These are phyloP conservation scores for Habrosyne pyritoides DNA, from an alignment of 2,888 invertebrate genomes.

Conservation along the genomic window DNA sequence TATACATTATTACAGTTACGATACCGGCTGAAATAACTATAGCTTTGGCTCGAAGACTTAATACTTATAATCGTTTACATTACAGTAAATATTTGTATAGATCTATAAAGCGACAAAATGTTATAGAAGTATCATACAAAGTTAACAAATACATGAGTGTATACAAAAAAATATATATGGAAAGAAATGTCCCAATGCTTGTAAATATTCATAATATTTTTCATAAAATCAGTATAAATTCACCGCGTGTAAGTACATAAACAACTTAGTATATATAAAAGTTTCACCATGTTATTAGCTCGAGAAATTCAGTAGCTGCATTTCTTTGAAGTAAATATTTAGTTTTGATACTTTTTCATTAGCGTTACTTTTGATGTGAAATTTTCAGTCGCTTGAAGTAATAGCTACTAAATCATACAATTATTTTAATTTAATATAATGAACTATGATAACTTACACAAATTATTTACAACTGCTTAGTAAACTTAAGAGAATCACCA, in stretches of 20 bases:
- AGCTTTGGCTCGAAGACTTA: conserved; percentile 63
- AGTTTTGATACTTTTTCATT: conserved; percentile 15
- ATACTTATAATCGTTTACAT: conserved; percentile 32
- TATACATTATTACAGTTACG: conserved; percentile 34
- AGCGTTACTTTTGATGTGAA: conserved; percentile 31
- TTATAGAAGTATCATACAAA: conserved; percentile 23
- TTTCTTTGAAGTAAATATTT: conserved; percentile 23
- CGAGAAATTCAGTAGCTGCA: conserved; percentile 35
- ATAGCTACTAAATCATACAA: conserved; percentile 62
- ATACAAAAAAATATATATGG: conserved; percentile 21
- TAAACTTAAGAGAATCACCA: conserved; percentile 65
- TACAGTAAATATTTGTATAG: conserved; percentile 30
- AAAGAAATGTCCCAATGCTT: conserved; percentile 34
- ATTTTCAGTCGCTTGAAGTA: conserved; percentile 66
- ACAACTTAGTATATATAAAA: conserved; percentile 22
- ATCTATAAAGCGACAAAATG: conserved; percentile 42
- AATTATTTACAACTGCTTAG: conserved; percentile 75
- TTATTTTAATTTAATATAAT: conserved; percentile 59
- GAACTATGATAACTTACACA: conserved; percentile 70
- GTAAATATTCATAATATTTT: conserved; percentile 23
- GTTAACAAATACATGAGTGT: conserved; percentile 21
- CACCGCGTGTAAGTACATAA: conserved; percentile 33
- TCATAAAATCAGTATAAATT: conserved; percentile 22
- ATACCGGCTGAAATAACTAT: conserved; percentile 51
- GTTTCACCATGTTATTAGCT: conserved; percentile 16